These are phyloP conservation scores for Oasisia sp. DNA, from an alignment of 2,888 invertebrate genomes.

Conservation along the genomic window DNA sequence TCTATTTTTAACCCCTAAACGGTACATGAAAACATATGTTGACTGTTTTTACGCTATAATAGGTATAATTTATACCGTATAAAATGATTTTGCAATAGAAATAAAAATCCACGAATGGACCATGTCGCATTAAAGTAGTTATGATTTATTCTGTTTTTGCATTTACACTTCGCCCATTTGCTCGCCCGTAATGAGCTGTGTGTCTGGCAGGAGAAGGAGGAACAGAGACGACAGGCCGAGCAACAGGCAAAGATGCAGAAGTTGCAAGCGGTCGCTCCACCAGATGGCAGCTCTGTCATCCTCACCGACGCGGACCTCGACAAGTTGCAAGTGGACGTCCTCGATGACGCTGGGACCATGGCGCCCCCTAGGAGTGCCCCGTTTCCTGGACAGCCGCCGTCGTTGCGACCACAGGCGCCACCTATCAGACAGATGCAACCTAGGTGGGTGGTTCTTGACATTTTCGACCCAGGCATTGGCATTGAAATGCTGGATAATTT, in stretches of 20 bases:
- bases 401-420: slow-evolving; percentile 23
- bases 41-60: too few relatives aligned
- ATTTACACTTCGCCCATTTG: too few relatives aligned
- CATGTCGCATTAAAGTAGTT: too few relatives aligned
- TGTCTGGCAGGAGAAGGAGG: slow-evolving; percentile 78
- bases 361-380: background rate
- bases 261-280: slow-evolving; percentile 34
- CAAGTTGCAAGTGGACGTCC: slow-evolving; percentile 74
- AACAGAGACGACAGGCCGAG: slow-evolving; percentile 73
- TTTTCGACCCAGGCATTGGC: background rate
- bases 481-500: background rate
- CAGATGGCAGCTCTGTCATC: slow-evolving; percentile 35
- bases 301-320: slow-evolving; percentile 73
- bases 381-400: slow-evolving; percentile 18
- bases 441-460: background rate
- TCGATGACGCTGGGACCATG: background rate
- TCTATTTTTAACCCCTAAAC: too few relatives aligned
- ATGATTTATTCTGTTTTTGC: too few relatives aligned
- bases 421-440: background rate
- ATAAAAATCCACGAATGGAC: too few relatives aligned
- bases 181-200: too few relatives aligned
- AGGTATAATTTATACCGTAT: too few relatives aligned
- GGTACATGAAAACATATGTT: too few relatives aligned
- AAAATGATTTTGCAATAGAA: too few relatives aligned
- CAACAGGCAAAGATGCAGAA: slow-evolving; percentile 53